Percentiles rank a stretch among this genome's conserved stretches.
phyloP scores from a whole-genome alignment of 2,888 invertebrate species.

The Lottia gigantea region DNA sequence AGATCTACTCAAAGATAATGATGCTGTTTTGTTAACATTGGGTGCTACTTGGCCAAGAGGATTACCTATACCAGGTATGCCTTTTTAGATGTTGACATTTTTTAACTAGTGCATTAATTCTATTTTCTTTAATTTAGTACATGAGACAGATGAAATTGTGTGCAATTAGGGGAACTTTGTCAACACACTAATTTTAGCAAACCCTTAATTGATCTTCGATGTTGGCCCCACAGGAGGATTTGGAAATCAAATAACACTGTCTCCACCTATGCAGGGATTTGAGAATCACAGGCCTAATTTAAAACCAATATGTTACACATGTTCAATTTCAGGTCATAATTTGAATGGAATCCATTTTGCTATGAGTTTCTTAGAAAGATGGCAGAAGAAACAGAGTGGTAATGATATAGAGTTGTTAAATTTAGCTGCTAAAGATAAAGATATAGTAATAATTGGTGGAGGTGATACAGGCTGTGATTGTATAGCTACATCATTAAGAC shows the following conservation, averaged over 20 bases:
- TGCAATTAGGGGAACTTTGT: too few relatives aligned
- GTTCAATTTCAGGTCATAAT: slow-evolving; percentile 78
- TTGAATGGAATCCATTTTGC: slow-evolving; percentile 95
- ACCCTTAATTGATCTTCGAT: too few relatives aligned
- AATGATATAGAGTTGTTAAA: slow-evolving; percentile 68
- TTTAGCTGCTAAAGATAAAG: slow-evolving; percentile 89
- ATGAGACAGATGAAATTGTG: too few relatives aligned
- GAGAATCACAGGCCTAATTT: too few relatives aligned
- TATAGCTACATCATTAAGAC: slow-evolving; percentile 93
- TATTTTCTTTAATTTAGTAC: too few relatives aligned
- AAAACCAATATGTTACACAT: background rate
- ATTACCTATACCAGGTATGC: slow-evolving; percentile 70
- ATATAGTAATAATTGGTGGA: slow-evolving; percentile 90
- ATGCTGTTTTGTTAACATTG: slow-evolving; percentile 89
- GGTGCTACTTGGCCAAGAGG: slow-evolving; percentile 98
- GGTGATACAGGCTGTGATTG: slow-evolving; percentile 97
- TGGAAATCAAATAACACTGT: too few relatives aligned
- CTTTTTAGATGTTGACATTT: too few relatives aligned
- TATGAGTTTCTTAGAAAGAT: slow-evolving; percentile 95
- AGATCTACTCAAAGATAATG: slow-evolving; percentile 74
- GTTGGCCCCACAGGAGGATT: too few relatives aligned
- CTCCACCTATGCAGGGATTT: too few relatives aligned
- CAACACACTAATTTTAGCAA: too few relatives aligned
- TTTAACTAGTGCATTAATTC: too few relatives aligned
- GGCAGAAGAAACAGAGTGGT: slow-evolving; percentile 94